Evolutionary conservation across 1,140 invertebrate genomes (phyloP).

Genomic region (Tetragonula clypearis): DNA sequence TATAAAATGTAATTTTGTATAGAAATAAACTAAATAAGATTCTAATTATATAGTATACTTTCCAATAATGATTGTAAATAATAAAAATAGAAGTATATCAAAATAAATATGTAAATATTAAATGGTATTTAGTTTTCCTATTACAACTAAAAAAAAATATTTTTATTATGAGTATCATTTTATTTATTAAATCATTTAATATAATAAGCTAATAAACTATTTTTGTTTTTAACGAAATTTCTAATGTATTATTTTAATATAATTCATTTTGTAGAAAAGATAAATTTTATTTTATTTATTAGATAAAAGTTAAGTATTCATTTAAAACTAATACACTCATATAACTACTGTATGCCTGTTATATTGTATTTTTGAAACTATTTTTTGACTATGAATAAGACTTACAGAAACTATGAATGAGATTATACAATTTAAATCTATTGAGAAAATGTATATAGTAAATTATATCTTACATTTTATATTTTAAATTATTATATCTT

Average conservation of each 20-base stretch:
- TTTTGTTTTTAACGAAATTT: neutral
- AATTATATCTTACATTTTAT: neutral
- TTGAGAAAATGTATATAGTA: neutral
- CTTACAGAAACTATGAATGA: neutral
- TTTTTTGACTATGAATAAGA: neutral
- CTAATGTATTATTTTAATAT: no score
- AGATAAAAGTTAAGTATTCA: neutral
- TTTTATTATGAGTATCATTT: conserved; percentile 17
- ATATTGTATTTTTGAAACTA: neutral
- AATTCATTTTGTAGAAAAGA: neutral
- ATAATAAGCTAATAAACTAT: conserved; percentile 5
- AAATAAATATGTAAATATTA: conserved; percentile 65
- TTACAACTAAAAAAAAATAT: conserved; percentile 2
- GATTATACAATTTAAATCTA: neutral
- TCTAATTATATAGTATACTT: conserved; percentile 40
- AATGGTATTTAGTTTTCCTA: conserved; percentile 15
- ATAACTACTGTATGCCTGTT: neutral
- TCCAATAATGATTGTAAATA: conserved; percentile 60
- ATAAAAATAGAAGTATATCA: conserved; percentile 21
- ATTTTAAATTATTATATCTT: conserved; percentile 1
- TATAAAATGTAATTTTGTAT: conserved; percentile 65
- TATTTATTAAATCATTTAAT: neutral
- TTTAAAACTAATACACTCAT: neutral
- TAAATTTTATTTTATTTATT: neutral
- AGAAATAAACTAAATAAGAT: conserved; percentile 62